These are phyloP conservation scores for Monopterus albus DNA, from an alignment of 2,113 vertebrate species.

Conservation along the genomic window DNA sequence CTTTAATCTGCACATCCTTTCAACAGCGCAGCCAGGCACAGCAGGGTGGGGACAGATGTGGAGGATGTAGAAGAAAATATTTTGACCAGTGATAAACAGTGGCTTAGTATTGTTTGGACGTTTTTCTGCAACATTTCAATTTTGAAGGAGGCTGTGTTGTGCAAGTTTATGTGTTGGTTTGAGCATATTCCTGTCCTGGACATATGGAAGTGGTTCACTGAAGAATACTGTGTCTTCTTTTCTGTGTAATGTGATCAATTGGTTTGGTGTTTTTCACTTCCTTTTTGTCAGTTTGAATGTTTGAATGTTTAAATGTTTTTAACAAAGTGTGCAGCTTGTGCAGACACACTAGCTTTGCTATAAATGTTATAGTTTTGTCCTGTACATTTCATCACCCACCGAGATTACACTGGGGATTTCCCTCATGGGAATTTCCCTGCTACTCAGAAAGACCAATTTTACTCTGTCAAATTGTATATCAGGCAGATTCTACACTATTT, in stretches of 20 bases:
- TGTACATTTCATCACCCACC: background rate
- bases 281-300: background rate
- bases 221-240: background rate
- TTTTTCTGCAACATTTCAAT: conserved; percentile 69
- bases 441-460: background rate
- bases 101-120: conserved; percentile 76
- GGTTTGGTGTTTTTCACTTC: background rate
- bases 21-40: conserved; percentile 43
- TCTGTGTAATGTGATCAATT: conserved; percentile 4
- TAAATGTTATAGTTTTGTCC: too few relatives aligned
- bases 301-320: background rate
- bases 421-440: conserved; percentile 35
- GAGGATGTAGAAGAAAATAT: conserved; percentile 71
- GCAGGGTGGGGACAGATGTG: conserved; percentile 64
- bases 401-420: background rate
- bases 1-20: conserved; percentile 75
- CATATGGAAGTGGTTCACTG: conserved; percentile 66
- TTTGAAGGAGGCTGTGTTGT: conserved; percentile 51
- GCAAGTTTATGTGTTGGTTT: conserved; percentile 50
- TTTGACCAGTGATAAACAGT: conserved; percentile 75
- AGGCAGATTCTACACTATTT: background rate
- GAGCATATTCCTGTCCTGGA: conserved; percentile 31
- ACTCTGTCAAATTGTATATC: background rate
- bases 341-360: too few relatives aligned
- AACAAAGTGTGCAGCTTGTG: background rate